Conservation (phyloP, 2,888 invertebrate species). For the Drosophila anomalata region DNA sequence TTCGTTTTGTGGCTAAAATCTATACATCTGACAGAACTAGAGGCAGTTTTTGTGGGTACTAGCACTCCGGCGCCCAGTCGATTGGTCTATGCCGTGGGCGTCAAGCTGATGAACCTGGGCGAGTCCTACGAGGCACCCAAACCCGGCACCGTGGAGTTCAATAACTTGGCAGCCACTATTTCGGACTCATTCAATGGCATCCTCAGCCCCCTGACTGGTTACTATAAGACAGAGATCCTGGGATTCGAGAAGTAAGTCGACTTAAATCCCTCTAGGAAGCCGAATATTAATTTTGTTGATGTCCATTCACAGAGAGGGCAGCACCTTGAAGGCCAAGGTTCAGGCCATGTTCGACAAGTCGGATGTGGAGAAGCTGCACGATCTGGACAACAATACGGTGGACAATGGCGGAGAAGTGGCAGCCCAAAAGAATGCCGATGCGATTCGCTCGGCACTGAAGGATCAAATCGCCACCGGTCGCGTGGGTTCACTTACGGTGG, state of each 20-base stretch:
- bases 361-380: conserved; percentile 86
- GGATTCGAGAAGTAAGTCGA: conserved; percentile 88
- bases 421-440: conserved; percentile 71
- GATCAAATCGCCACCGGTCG: conserved; percentile 89
- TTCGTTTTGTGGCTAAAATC: not conserved
- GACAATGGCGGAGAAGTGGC: conserved; percentile 61
- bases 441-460: conserved; percentile 86
- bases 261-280: conserved; percentile 12
- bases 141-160: conserved; percentile 89
- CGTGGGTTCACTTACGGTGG: conserved; percentile 91
- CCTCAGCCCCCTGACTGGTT: conserved; percentile 88
- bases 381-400: conserved; percentile 80
- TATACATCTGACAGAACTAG: conserved; percentile 68
- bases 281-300: not conserved
- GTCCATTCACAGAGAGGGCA: conserved; percentile 84
- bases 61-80: conserved; percentile 88
- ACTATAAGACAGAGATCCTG: conserved; percentile 88
- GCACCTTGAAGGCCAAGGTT: conserved; percentile 90
- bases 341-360: conserved; percentile 90
- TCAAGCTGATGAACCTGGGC: conserved; percentile 90
- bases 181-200: conserved; percentile 87
- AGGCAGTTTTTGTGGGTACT: conserved; percentile 82
- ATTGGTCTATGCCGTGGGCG: conserved; percentile 88
- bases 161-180: conserved; percentile 88
- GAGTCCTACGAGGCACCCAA: conserved; percentile 90